Base-by-base conservation (phyloP, 2,113 vertebrate species). In the Amphiprion percula region DNA sequence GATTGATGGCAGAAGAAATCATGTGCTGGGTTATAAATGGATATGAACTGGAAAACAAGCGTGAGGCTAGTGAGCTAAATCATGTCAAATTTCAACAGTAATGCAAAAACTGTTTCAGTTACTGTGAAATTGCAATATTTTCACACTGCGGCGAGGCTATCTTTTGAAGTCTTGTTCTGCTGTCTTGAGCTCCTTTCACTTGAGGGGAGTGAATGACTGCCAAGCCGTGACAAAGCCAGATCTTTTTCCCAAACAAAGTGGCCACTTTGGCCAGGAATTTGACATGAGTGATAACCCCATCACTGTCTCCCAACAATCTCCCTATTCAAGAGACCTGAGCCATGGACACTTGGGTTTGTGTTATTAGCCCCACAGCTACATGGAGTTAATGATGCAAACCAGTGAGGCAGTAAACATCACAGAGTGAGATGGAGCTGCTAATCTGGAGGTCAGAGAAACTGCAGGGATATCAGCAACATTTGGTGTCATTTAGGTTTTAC, bases 171-270 rank as follows among this genome's bases (percentile, higher is more conserved):
- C 68, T 46, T 66, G 74, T 88, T 91, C 65, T 54, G 33, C 87
- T 46, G 71, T 83, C 84, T 70, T 50, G 56, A 85, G 37, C 80
- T 82, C 68, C 86, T 87, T 84, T 92, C 86, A 90, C 85, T 86
- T 16, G 55, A 68, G 72, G 37, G 81, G 68, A 79, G 64, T 84
- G 82, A 90, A 74, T 70, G 79, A 71, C 76, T 83, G 84, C 80
- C 84, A 77, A 71, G 82, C 74, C 79, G 74, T 91, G 90, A 87
- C 85, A 87, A 82, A 85, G 76, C 79, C 85, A 86, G 91, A 90
- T 91, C 91, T 76, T 74, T 85, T 92, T 54, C 67, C 85, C 80
- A 94, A 91, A 94, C 90, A 93, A 93, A 92, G 91, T 91, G 92
- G 82, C 91, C 91, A 91, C 91, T 91, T 87, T 87, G 81, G 75